Conservation (phyloP, 2,888 invertebrate species). For the Sarcophaga rosellei region DNA sequence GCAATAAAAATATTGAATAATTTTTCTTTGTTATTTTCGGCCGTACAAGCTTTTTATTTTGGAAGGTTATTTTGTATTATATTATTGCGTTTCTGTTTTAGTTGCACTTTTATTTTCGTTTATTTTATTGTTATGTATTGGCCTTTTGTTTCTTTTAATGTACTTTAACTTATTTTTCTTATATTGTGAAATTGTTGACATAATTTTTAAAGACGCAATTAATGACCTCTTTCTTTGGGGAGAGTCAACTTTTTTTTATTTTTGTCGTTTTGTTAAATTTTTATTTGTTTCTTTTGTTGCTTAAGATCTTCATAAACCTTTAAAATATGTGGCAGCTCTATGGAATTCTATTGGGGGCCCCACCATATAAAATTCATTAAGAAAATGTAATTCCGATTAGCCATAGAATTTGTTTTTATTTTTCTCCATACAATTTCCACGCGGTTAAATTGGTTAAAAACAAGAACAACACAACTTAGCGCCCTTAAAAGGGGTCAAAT, state of each 20-base stretch:
- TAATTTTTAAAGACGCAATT: slow-evolving; percentile 63
- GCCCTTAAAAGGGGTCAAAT: slow-evolving; percentile 64
- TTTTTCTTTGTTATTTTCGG: slow-evolving; percentile 40
- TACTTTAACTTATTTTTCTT: slow-evolving; percentile 3
- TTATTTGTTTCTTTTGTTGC: background rate
- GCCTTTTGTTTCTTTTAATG: slow-evolving; percentile 2
- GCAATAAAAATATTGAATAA: background rate
- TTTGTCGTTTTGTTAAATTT: slow-evolving; percentile 2
- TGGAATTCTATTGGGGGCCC: background rate
- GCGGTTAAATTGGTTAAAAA: slow-evolving; percentile 52
- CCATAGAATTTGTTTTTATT: slow-evolving; percentile 21
- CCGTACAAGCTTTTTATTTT: slow-evolving; percentile 12
- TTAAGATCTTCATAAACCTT: background rate
- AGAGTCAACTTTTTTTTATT: slow-evolving; percentile 1
- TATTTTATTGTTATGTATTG: slow-evolving; percentile 28
- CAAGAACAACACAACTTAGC: slow-evolving; percentile 63
- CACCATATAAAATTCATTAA: slow-evolving; percentile 4
- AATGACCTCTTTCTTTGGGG: slow-evolving; percentile 44
- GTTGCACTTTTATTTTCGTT: slow-evolving; percentile 45
- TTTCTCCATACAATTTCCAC: slow-evolving; percentile 49
- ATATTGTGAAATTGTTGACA: slow-evolving; percentile 57
- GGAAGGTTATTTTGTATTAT: slow-evolving; percentile 35
- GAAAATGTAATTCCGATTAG: background rate
- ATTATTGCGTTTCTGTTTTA: slow-evolving; percentile 14
- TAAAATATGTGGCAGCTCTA: slow-evolving; percentile 29